Base-by-base conservation (phyloP, 2,888 invertebrate genomes). In the Ellobium chinense region DNA sequence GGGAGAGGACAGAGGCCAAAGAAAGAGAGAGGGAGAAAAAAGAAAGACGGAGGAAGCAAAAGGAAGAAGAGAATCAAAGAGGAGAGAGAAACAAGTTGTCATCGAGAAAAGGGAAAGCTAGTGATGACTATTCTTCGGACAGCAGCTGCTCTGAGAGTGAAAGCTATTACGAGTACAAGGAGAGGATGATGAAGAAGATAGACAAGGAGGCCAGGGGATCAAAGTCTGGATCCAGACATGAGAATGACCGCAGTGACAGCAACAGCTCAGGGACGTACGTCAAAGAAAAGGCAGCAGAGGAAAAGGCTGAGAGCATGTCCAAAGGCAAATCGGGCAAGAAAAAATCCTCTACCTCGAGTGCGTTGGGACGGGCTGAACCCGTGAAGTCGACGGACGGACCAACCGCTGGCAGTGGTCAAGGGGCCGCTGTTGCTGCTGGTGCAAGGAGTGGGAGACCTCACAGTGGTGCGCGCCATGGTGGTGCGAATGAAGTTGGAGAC, bases 101-200 rank as follows among this genome's bases (percentile, higher is more conserved):
- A 9, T n/a, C 24, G 58, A 24, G n/a, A n/a, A 58, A n/a, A n/a
- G 7, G 18, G n/a, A 58, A 14, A 58, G 24, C 4, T 24, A 58
- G n/a, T 21, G 56, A 9, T 58, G 14, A 37, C n/a, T 36, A n/a
- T 31, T 65, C 56, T 24, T 66, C 31, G 24, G 14, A 21, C 54
- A 72, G 37, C 36, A 66, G 56, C 36, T 34, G 34, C 18, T 21
- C 36, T 12, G 54, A 54, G 18, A 54, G 37, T 36, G 72, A 73
- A 21, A n/a, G 37, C 37, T 65, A 65, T n/a, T 79, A 56, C 56
- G 78, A 63, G 5, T 65, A 73, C 65, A 79, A 79, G 18, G 37
- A 63, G 24, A 4, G 72, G 21, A 70, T 63, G 36, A 27, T 78
- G 56, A 62, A 62, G 36, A 78, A 63, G 34, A 63, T 58, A 36